Base-by-base conservation (phyloP, 1,140 invertebrate genomes). In the Hyles euphorbiae region DNA sequence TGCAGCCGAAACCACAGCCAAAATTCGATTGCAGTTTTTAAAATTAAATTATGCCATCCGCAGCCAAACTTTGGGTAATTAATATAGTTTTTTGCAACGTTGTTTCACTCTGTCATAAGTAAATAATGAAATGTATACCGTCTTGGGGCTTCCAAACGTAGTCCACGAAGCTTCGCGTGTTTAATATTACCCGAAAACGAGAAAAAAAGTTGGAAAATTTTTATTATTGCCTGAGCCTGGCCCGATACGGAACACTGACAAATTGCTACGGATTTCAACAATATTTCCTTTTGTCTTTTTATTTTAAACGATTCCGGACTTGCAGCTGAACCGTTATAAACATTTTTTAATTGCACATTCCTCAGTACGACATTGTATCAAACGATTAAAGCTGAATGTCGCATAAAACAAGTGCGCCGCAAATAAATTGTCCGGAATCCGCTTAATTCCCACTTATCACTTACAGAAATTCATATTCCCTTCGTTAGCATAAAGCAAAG, bases 211-310 rank as follows among this genome's bases (percentile, higher is more conserved):
- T 50, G 50, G 60, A 71, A 70, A 68, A 67, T 74, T 81, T 80
- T 85, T 85, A 82, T 77, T 85, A 86, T 87, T 78, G 81, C 81
- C 76, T 84, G 68, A 78, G 63, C 76, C 63, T 62, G 57, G 58
- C 65, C 73, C 71, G 72, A 84, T 83, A 76, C 67, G 71, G 74
- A 78, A 75, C 76, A 74, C 76, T 87, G 81, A 85, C 76, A 87
- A 87, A 87, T 83, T 76, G 81, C 76, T 77, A 75, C 58, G 61
- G 72, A 72, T 65, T 72, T 74, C 61, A 54, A 54, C 11, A 40
- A 22, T 22, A 61, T 67, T 69, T 70, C 66, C 59, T 54, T 67
- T 67, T 59, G 63, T 46, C 58, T 58, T 68, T 64, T 67, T 57
- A 51, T 51, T 58, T 58, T 70, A 65, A 68, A 57, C 63, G 59